phyloP scores from a whole-genome alignment of 2,797 vertebrate genomes.

The Tinamus major region DNA sequence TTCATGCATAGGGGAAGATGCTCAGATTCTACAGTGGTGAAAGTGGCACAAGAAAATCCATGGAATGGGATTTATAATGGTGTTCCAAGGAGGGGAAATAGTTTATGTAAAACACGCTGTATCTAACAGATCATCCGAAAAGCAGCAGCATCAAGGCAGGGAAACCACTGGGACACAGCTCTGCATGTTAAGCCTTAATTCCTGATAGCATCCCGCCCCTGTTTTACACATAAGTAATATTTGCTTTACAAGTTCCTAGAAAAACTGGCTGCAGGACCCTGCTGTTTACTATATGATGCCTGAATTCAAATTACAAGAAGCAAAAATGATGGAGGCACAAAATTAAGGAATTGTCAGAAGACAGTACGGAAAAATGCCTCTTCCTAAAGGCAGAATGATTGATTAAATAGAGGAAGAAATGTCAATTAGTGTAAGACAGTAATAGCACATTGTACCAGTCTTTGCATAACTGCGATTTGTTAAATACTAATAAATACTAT shows the following conservation, averaged over 20 bases:
- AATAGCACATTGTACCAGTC: not conserved
- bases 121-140: not conserved
- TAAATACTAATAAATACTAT: not conserved
- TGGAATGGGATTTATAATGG: not conserved
- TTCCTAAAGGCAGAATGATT: not conserved
- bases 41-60: not conserved
- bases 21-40: not conserved
- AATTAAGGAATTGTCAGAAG: not conserved
- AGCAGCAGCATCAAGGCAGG: not conserved
- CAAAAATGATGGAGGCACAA: not conserved
- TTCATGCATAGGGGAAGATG: not conserved
- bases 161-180: not conserved
- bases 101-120: not conserved
- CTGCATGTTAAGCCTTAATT: not conserved
- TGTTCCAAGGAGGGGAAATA: constrained; percentile 5
- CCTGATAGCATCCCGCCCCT: not conserved
- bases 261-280: not conserved
- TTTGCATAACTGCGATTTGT: not conserved
- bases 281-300: accelerated
- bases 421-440: not conserved
- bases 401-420: not conserved
- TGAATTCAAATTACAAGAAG: not conserved
- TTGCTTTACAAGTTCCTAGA: not conserved
- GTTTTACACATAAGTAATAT: not conserved
- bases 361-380: not conserved